Evolutionary conservation across 1,140 invertebrate genomes (phyloP).

Genomic region (Drosophila erecta): DNA sequence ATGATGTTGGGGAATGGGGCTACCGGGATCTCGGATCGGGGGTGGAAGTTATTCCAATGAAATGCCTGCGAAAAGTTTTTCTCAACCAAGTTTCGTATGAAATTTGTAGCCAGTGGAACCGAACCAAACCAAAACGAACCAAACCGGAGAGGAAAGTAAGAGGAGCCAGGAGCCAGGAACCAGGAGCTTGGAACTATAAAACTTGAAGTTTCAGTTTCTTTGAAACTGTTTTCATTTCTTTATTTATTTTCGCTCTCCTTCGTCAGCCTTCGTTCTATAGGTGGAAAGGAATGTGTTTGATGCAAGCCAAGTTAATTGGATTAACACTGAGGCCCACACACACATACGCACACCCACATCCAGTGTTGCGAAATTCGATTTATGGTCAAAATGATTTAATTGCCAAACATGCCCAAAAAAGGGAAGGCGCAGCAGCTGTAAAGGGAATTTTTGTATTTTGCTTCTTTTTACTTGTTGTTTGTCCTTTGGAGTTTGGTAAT

Average conservation of each 20-base stretch:
- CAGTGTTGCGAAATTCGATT: conserved; percentile 64
- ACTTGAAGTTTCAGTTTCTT: conserved; percentile 76
- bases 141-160: conserved; percentile 8
- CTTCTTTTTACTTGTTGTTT: conserved; percentile 6
- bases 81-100: conserved; percentile 69
- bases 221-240: conserved; percentile 71
- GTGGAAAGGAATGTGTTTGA: conserved; percentile 68
- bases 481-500: conserved; percentile 23
- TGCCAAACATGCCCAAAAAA: conserved; percentile 59
- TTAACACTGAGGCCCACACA: conserved; percentile 54
- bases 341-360: neutral
- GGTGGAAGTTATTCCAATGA: conserved; percentile 49
- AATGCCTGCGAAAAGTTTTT: conserved; percentile 59
- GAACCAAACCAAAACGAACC: no score
- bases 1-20: neutral
- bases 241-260: conserved; percentile 34
- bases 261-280: conserved; percentile 13
- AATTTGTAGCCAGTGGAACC: conserved; percentile 60
- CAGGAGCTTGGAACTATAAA: conserved; percentile 61
- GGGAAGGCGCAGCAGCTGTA: conserved; percentile 5
- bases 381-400: conserved; percentile 74
- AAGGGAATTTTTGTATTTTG: conserved; percentile 7
- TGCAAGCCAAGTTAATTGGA: conserved; percentile 75
- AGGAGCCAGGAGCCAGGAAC: conserved; percentile 10
- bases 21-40: neutral